A percentile compares a stretch with the other conserved stretches of the same genome.
phyloP scores from a whole-genome alignment of 2,113 vertebrate species.

The Coptodon bakossiorum region DNA sequence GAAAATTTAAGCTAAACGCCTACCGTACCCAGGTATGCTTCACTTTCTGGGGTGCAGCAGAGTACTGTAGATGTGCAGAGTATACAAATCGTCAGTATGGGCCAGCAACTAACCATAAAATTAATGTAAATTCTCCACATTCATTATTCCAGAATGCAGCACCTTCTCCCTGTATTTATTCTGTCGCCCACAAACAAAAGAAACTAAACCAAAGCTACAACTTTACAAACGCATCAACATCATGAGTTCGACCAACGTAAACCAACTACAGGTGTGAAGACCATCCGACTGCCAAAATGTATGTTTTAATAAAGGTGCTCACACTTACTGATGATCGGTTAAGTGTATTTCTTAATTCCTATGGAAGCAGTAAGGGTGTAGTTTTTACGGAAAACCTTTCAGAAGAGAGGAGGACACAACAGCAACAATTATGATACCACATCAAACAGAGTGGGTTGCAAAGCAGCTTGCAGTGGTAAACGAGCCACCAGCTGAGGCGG shows the following conservation, averaged over 20 bases:
- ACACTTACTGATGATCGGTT: neutral
- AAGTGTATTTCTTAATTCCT: neutral
- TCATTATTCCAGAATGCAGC: no score
- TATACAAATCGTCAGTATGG: neutral
- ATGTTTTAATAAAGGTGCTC: neutral
- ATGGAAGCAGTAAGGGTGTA: neutral
- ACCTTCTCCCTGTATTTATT: neutral
- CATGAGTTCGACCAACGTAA: neutral
- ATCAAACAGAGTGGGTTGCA: neutral
- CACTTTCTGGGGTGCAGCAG: neutral
- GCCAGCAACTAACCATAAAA: neutral
- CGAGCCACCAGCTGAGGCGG: neutral
- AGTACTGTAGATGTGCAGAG: neutral
- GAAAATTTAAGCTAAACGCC: neutral
- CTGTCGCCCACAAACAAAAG: neutral
- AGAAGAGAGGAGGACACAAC: neutral
- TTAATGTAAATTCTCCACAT: neutral
- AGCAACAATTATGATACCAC: neutral
- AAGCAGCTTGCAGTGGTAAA: neutral
- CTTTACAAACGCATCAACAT: neutral
- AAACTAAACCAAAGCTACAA: neutral
- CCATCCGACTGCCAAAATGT: neutral
- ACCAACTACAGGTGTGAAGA: neutral
- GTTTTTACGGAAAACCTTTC: neutral
- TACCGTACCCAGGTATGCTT: neutral